Conservation (phyloP, 2,113 vertebrate genomes). For the Manacus vitellinus region DNA sequence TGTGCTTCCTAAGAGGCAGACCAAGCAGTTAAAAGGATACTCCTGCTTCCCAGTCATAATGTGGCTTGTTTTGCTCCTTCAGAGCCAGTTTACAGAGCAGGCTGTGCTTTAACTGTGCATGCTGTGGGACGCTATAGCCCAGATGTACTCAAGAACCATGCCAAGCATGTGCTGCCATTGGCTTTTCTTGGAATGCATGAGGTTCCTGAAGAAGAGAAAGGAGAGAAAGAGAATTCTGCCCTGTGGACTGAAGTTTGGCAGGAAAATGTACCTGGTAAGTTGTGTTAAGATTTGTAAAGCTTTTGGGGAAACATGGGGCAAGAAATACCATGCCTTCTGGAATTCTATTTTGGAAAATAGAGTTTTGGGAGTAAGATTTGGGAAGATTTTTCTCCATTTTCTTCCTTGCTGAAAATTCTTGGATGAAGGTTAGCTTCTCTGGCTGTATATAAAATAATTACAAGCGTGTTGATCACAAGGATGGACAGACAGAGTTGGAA, state of each 20-base stretch:
- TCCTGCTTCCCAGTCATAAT: neutral
- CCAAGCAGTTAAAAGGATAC: neutral
- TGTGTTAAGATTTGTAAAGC: neutral
- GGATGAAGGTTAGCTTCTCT: neutral
- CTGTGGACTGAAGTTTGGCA: conserved; percentile 97
- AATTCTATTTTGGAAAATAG: neutral
- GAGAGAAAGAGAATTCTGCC: conserved; percentile 84
- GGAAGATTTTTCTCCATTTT: neutral
- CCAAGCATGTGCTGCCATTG: conserved; percentile 87
- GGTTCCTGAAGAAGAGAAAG: conserved; percentile 86
- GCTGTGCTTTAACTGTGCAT: conserved; percentile 88
- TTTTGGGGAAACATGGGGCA: neutral
- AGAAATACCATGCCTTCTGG: neutral
- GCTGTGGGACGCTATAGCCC: conserved; percentile 95
- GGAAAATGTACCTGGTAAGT: conserved; percentile 93
- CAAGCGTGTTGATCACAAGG: neutral
- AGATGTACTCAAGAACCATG: conserved; percentile 91
- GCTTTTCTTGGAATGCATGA: conserved; percentile 99
- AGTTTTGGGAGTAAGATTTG: neutral
- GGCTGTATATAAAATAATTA: neutral
- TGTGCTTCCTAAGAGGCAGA: neutral
- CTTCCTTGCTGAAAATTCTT: neutral
- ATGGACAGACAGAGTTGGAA: neutral
- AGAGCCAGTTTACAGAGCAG: conserved; percentile 89
- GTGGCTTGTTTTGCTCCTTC: neutral